phyloP scores from a whole-genome alignment of 2,113 vertebrate genomes.

The Oncorhynchus clarkii region DNA sequence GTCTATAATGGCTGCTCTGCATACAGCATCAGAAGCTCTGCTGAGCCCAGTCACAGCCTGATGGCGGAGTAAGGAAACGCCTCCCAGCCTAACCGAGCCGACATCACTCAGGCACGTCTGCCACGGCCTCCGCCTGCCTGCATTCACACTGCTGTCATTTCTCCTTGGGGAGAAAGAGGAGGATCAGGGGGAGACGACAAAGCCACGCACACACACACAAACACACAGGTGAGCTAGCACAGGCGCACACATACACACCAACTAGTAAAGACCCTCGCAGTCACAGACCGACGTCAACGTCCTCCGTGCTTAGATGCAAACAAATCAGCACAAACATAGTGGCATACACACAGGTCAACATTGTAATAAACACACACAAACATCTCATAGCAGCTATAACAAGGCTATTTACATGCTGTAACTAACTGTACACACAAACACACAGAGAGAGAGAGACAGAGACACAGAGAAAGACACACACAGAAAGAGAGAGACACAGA shows the following conservation, averaged over 20 bases:
- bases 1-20: constrained; percentile 23
- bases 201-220: neutral
- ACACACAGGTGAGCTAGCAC: neutral
- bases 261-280: neutral
- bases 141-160: too few species aligned
- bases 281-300: too few species aligned
- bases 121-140: constrained; percentile 7
- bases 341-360: neutral
- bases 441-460: too few species aligned
- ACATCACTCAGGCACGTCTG: constrained; percentile 37
- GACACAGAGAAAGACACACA: too few species aligned
- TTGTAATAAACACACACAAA: constrained; percentile 52
- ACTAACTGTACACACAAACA: constrained; percentile 36
- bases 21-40: neutral
- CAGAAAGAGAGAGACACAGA: too few species aligned
- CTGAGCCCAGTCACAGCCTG: constrained; percentile 24
- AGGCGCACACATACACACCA: neutral
- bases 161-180: too few species aligned
- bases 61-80: constrained; percentile 22
- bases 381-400: neutral
- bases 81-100: constrained; percentile 24
- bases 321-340: neutral
- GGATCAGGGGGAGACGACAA: too few species aligned
- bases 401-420: constrained; percentile 12
- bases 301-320: too few species aligned